Conservation (phyloP, 2,888 invertebrate genomes). For the Drosophila fungiperda region DNA sequence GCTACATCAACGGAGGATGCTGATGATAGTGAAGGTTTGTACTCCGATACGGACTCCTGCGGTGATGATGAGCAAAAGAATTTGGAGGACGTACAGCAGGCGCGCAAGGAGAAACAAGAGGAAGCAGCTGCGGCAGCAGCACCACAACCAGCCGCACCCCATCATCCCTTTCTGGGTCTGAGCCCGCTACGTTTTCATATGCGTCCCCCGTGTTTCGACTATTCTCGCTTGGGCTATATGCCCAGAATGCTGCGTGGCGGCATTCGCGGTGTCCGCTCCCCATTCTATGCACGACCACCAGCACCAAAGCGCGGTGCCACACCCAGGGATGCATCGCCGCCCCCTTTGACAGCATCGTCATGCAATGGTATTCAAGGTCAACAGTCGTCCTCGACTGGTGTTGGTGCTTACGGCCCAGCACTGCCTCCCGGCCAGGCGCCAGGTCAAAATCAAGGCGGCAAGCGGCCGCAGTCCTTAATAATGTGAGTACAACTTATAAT, state of each 20-base stretch:
- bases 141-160: slow-evolving; percentile 26
- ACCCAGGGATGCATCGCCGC: slow-evolving; percentile 22
- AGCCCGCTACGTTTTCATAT: slow-evolving; percentile 63
- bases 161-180: slow-evolving; percentile 50
- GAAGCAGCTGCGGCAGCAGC: slow-evolving; percentile 67
- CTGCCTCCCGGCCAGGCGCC: slow-evolving; percentile 36
- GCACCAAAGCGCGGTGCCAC: slow-evolving; percentile 29
- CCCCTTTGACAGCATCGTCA: neutral
- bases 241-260: slow-evolving; percentile 67
- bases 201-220: slow-evolving; percentile 60
- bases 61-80: slow-evolving; percentile 57
- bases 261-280: slow-evolving; percentile 67
- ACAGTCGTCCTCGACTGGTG: neutral
- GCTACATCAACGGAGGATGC: slow-evolving; percentile 29
- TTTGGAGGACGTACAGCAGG: slow-evolving; percentile 67
- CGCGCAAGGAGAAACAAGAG: slow-evolving; percentile 66
- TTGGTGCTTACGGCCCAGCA: slow-evolving; percentile 44
- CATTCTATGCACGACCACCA: slow-evolving; percentile 57
- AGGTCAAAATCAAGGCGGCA: slow-evolving; percentile 10
- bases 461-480: slow-evolving; percentile 46
- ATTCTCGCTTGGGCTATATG: slow-evolving; percentile 62
- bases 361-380: slow-evolving; percentile 24
- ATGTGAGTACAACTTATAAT: slow-evolving; percentile 39
- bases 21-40: slow-evolving; percentile 68
- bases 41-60: slow-evolving; percentile 70